Evolutionary conservation across 2,113 vertebrate species (phyloP).

Genomic region (Osmerus mordax): DNA sequence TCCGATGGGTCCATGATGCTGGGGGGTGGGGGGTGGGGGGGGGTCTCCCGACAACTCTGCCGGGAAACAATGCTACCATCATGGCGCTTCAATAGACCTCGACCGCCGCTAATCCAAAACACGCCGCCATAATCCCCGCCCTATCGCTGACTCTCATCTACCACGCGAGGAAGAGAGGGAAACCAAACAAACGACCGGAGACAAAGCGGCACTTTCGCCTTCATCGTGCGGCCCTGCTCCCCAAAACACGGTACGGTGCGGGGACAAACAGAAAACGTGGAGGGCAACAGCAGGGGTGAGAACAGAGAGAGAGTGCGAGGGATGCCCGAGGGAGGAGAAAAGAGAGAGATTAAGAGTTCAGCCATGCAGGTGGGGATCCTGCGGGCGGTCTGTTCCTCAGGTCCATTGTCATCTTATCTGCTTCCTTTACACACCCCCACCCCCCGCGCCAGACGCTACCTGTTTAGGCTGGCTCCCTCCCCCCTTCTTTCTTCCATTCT

Average conservation of each 20-base stretch:
- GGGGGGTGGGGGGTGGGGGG: neutral
- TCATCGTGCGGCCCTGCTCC: constrained; percentile 56
- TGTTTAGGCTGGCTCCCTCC: constrained; percentile 69
- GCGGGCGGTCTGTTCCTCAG: constrained; percentile 64
- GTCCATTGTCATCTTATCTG: constrained; percentile 71
- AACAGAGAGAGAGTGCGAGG: constrained; percentile 20
- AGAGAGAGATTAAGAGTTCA: constrained; percentile 22
- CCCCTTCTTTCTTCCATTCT: constrained; percentile 5
- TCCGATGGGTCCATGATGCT: too few relatives aligned
- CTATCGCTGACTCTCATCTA: constrained; percentile 63
- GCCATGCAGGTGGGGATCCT: constrained; percentile 60
- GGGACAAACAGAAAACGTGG: constrained; percentile 19
- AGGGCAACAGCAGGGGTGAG: constrained; percentile 14
- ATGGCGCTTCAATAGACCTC: constrained; percentile 43
- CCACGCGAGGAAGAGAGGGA: constrained; percentile 57
- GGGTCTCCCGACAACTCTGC: constrained; percentile 42
- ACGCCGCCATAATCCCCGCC: constrained; percentile 59
- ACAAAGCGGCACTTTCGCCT: constrained; percentile 75
- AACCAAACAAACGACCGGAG: constrained; percentile 61
- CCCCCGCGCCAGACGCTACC: constrained; percentile 44
- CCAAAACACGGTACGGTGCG: constrained; percentile 2
- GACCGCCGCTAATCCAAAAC: constrained; percentile 59
- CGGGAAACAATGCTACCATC: constrained; percentile 44
- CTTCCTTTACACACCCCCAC: constrained; percentile 56
- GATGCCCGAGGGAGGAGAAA: neutral